Evolutionary conservation across 2,888 invertebrate genomes (phyloP).

Genomic region (Apotomis betuletana): DNA sequence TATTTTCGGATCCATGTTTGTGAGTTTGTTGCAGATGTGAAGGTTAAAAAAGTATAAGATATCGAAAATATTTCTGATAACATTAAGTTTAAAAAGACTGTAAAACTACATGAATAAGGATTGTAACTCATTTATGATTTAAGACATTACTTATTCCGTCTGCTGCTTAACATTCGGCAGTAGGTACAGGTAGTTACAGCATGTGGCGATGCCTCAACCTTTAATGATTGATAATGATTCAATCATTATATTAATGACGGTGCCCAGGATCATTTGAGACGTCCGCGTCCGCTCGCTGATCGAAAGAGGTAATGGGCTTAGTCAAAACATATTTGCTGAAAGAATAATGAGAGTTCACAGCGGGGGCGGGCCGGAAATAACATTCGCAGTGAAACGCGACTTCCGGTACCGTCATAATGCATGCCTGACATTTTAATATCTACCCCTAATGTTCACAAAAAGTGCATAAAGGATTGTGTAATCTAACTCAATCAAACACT

Average conservation of each 20-base stretch:
- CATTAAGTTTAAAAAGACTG: too few relatives aligned
- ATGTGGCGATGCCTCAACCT: conserved; percentile 60
- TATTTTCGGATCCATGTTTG: too few relatives aligned
- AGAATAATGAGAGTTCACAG: conserved; percentile 77
- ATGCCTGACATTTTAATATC: conserved; percentile 48
- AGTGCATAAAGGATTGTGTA: conserved; percentile 45
- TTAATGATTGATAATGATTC: conserved; percentile 72
- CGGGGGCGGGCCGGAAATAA: conserved; percentile 69
- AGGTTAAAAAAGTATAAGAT: too few relatives aligned
- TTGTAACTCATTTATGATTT: too few relatives aligned
- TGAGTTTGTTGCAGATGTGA: too few relatives aligned
- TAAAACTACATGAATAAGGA: too few relatives aligned
- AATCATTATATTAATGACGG: conserved; percentile 61
- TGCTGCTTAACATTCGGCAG: neutral
- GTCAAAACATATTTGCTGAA: conserved; percentile 82
- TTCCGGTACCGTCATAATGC: conserved; percentile 66
- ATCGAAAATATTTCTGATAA: too few relatives aligned
- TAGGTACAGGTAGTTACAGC: conserved; percentile 44
- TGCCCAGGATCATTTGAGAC: conserved; percentile 60
- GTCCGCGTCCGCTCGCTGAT: conserved; percentile 49
- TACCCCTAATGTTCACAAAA: conserved; percentile 45
- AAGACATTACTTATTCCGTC: neutral
- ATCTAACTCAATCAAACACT: conserved; percentile 38
- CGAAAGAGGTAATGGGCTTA: conserved; percentile 67
- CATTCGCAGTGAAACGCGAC: conserved; percentile 74